Evolutionary conservation across 1,140 invertebrate genomes (phyloP).

Genomic region (Rhizoglyphus robini): DNA sequence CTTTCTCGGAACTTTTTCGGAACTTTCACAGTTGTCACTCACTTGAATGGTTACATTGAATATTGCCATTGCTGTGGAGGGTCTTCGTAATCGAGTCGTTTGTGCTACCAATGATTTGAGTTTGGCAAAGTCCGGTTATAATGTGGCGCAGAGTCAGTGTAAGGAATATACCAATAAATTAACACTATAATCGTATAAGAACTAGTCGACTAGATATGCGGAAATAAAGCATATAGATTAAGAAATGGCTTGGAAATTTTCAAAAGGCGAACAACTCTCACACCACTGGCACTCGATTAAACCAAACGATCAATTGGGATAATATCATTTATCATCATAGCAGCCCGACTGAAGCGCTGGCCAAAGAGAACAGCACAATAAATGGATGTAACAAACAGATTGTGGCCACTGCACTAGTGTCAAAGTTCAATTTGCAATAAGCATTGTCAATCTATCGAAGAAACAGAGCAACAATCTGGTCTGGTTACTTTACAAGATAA

Average conservation of each 20-base stretch:
- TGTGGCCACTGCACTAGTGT: too few species aligned
- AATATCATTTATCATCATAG: too few species aligned
- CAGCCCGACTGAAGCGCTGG: too few species aligned
- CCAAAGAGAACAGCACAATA: too few species aligned
- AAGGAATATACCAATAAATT: neutral
- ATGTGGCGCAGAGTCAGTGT: conserved; percentile 35
- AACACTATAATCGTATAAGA: neutral
- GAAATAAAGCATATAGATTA: conserved; percentile 1
- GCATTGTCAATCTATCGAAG: too few species aligned
- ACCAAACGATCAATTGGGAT: neutral
- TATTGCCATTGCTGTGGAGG: conserved; percentile 32
- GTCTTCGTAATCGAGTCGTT: conserved; percentile 41
- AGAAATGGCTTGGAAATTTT: neutral
- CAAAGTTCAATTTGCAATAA: too few species aligned
- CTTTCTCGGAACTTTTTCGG: conserved; percentile 62
- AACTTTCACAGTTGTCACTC: conserved; percentile 50
- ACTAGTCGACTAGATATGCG: neutral
- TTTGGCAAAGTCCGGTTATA: conserved; percentile 71
- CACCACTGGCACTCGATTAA: too few species aligned
- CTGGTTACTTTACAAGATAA: too few species aligned
- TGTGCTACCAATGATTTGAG: conserved; percentile 74
- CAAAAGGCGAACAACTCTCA: neutral
- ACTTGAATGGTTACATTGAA: conserved; percentile 35
- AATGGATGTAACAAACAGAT: too few species aligned
- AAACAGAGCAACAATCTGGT: too few species aligned